Evolutionary conservation across 2,797 vertebrate genomes (phyloP).

Genomic region (Sciurus vulgaris): DNA sequence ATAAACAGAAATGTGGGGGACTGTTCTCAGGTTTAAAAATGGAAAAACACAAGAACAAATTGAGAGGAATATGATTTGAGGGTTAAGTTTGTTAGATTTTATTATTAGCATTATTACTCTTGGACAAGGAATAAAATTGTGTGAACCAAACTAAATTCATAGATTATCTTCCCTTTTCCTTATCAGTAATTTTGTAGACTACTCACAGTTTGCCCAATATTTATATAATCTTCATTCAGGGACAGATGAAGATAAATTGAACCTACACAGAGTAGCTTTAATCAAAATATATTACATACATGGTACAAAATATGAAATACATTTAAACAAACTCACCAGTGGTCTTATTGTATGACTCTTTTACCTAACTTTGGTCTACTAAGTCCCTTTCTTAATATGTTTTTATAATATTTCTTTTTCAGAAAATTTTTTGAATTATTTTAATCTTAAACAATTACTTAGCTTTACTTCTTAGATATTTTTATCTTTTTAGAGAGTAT

Average conservation of each 20-base stretch:
- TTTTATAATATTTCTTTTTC: constrained; percentile 55
- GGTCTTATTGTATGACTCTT: constrained; percentile 31
- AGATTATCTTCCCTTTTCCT: not conserved
- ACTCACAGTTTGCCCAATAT: constrained; percentile 48
- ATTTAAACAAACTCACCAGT: not conserved
- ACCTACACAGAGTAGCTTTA: not conserved
- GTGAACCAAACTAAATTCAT: constrained; percentile 31
- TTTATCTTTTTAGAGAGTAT: constrained; percentile 1
- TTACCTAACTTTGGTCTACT: not conserved
- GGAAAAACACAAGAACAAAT: constrained; percentile 51
- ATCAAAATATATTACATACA: constrained; percentile 39
- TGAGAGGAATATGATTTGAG: constrained; percentile 27
- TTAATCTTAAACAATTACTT: not conserved
- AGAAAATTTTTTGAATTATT: not conserved
- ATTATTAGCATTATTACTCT: constrained; percentile 40
- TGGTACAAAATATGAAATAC: constrained; percentile 50
- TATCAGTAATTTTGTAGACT: constrained; percentile 37
- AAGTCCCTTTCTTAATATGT: not conserved
- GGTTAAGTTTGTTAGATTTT: constrained; percentile 51
- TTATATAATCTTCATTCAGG: not conserved
- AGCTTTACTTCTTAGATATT: constrained; percentile 10
- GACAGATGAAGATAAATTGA: constrained; percentile 4
- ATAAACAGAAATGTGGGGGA: not conserved
- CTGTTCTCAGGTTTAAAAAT: constrained; percentile 43
- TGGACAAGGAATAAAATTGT: not conserved